Base-by-base conservation (phyloP, 2,888 invertebrate genomes). In the Brenthis hecate region DNA sequence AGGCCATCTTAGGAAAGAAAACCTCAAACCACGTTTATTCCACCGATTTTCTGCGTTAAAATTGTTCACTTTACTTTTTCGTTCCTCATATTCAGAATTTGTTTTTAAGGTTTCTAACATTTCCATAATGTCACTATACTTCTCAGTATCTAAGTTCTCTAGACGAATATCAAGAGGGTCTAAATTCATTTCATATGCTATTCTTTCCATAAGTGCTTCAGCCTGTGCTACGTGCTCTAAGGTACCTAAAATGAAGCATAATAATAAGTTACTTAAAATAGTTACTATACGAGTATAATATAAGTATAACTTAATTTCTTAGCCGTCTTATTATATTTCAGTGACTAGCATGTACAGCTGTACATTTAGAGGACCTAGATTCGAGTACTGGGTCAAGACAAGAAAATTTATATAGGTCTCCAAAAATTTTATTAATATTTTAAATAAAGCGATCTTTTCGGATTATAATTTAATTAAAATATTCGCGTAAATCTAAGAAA, bases 21-120 rank as follows among this genome's bases (percentile, higher is more conserved):
- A 80, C n/a, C 95, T 88, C 0, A 96, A 85, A 0, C 96, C 97
- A 50, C 94, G 94, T 81, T 98, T 98, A 78, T 94, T 96, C 97
- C 97, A 98, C 43, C 87, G 77, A 85, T 97, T 97, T 64, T 93
- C 92, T 74, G 88, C 87, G 78, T 97, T 97, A 78, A 94, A 96
- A 6, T 86, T 80, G n/a, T 92, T 86, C 2, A 95, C 72, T 51
- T 47, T 64, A 1, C 90, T 50, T 91, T 93, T 65, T 84, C 83
- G 71, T 90, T 94, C 14, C 0, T 93, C 84, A 73, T 89, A 94
- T 53, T 94, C 86, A 0, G 88, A 76, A 19, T 86, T 85, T 65
- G 77, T 81, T 71, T 86, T 86, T 56, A 94, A 74, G 36, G 92
- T 91, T 3, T 91, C 83, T 6, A 94, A 78, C 81, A 94, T 83